Percentiles rank a stretch among this genome's conserved stretches.
These are phyloP conservation scores for Anser cygnoides DNA, from an alignment of 2,113 vertebrate genomes.

Conservation along the genomic window DNA sequence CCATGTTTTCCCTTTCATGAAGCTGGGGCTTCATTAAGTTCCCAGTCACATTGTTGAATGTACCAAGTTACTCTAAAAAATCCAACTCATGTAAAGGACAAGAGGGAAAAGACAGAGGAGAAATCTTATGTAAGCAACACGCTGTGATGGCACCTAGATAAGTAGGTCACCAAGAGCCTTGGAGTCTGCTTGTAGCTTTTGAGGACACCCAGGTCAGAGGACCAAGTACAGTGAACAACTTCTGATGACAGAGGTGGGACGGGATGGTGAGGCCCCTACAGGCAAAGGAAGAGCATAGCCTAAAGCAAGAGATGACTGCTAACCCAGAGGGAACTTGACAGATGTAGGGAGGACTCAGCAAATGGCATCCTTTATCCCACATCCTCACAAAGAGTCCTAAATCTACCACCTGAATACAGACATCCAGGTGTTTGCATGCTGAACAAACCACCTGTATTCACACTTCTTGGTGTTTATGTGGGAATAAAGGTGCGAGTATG, in stretches of 20 bases:
- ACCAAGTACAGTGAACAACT: not conserved
- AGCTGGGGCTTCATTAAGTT: not conserved
- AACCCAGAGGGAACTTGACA: not conserved
- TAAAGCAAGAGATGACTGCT: not conserved
- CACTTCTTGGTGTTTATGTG: not conserved
- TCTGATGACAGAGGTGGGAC: not conserved
- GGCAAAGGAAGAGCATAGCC: not conserved
- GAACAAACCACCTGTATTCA: not conserved
- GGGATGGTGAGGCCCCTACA: not conserved
- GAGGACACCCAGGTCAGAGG: not conserved
- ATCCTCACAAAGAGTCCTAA: not conserved
- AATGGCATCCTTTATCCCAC: not conserved
- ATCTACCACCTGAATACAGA: not conserved
- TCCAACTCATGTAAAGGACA: not conserved
- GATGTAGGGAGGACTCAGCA: not conserved
- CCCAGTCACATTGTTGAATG: not conserved
- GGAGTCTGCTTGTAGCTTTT: not conserved
- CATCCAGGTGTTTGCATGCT: not conserved
- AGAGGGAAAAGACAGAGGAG: not conserved
- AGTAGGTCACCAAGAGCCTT: not conserved
- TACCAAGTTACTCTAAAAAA: not conserved
- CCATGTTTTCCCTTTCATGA: not conserved
- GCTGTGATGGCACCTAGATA: not conserved
- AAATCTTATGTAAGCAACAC: rapidly evolving
- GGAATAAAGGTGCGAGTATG: not conserved